Base-by-base conservation (phyloP, 2,888 invertebrate species). In the Corbicula japonica region DNA sequence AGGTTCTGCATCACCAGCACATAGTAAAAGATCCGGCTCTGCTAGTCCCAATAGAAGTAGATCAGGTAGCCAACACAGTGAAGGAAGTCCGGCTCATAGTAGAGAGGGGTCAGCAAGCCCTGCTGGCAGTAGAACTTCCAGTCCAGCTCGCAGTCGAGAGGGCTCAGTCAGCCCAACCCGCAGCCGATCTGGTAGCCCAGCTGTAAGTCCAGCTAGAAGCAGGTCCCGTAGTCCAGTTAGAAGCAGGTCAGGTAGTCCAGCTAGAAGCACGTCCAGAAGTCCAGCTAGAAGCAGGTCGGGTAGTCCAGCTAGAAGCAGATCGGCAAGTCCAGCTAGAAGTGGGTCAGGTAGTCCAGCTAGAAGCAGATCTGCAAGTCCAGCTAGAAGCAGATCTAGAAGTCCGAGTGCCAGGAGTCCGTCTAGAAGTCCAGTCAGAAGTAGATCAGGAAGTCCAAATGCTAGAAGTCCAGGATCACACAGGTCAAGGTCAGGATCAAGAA, bases 211-310 rank as follows among this genome's bases (percentile, higher is more conserved):
- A 28, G 65, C 71, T 35, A 68, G 70, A 32, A 73, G 80, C 48
- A 76, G 82, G 21, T 80, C 84, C 34, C 74, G 61, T 46, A 79
- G 83, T 18, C 84, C 86, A 68, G 75, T 63, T 26, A n/a, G 46
- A 26, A 79, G 75, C 38, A 80, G 80, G 34, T 83, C 86, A 52
- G 84, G 61, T 4, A 83, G 85, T 61, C 84, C 82, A 38, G 66
- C 58, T 6, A 58, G 78, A 18, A 62, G 60, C 18, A 65, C 75
- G n/a, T 63, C 71, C 23, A 77, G 74, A 21, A 84, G 83, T 60
- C 80, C 80, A 32, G 74, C 70, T 32, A 78, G 78, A 15, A 85
- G 83, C 62, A 72, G 62, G 26, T 70, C 74, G 10, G 54, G 73
- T 8, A 41, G 41, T 56, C 3, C n/a, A 2, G 72, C 78, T 8